These are phyloP conservation scores for Anoplolepis gracilipes DNA, from an alignment of 1,140 invertebrate genomes.

Conservation along the genomic window DNA sequence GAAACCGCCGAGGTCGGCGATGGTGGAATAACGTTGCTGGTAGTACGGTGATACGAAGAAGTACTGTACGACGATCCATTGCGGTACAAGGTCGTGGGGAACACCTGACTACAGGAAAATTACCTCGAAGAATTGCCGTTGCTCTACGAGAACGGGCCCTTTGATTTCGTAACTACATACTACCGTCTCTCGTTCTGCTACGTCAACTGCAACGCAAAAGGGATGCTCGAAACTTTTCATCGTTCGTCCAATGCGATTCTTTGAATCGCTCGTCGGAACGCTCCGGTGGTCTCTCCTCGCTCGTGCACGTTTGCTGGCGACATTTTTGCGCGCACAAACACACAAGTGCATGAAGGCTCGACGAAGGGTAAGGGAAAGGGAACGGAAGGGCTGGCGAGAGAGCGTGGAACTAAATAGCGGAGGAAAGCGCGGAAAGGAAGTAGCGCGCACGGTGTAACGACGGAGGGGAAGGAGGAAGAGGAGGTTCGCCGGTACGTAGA, in stretches of 20 bases:
- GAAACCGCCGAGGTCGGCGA: slow-evolving; percentile 36
- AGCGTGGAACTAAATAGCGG: slow-evolving; percentile 45
- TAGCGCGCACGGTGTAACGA: slow-evolving; percentile 13
- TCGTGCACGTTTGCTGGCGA: slow-evolving; percentile 15
- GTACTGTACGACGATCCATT: too few relatives aligned
- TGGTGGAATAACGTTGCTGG: neutral
- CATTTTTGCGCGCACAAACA: slow-evolving; percentile 52
- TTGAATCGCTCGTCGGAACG: slow-evolving; percentile 52
- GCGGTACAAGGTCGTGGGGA: neutral
- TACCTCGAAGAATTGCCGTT: slow-evolving; percentile 69
- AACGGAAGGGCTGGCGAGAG: slow-evolving; percentile 12
- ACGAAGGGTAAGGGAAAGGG: neutral
- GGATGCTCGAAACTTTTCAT: slow-evolving; percentile 51
- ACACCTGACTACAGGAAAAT: slow-evolving; percentile 70
- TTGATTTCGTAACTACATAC: slow-evolving; percentile 63
- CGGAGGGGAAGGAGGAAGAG: neutral
- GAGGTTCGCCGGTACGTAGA: slow-evolving; percentile 43
- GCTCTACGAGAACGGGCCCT: slow-evolving; percentile 45
- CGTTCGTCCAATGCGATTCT: slow-evolving; percentile 52
- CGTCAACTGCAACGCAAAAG: slow-evolving; percentile 19
- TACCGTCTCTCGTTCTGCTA: slow-evolving; percentile 28
- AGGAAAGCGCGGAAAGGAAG: slow-evolving; percentile 53
- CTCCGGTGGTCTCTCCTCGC: neutral
- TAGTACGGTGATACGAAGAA: too few relatives aligned
- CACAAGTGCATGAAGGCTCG: neutral